Base-by-base conservation (phyloP, 1,140 invertebrate species). In the Lordiphosa clarofinis region DNA sequence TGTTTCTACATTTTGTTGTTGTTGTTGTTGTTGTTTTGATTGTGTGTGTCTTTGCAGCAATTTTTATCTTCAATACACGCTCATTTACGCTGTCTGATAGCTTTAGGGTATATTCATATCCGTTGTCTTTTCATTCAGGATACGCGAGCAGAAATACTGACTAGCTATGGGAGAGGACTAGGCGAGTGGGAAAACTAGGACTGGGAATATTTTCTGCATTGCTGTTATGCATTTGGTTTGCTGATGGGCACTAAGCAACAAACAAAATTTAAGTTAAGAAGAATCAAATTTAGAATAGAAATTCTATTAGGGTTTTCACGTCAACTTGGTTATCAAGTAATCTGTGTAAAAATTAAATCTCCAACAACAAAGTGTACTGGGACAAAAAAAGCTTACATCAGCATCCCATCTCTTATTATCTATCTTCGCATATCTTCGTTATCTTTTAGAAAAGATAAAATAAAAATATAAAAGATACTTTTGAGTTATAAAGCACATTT, bases 61-160 rank as follows among this genome's bases (percentile, higher is more conserved):
- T 69, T 79, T 86, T 71, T 68, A 73, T 75, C 71, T 75, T 62
- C 67, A 86, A 60, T 79, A 75, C 68, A 86, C 81, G 81, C 81
- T 79, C 79, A 86, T 86, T 79, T 79, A 69, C 81, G 64, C 81
- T 64, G 79, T 86, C 81, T 86, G 81, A 79, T 73, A 59, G 79
- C 79, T 78, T 73, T 54, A 57, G 74, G 81, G 79, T 73, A 74
- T 78, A 78, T 74, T 74, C 79, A 86, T 86, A 86, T 86, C 79
- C 79, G 79, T 71, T 84, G 73, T 76, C 62, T 78, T 74, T 68
- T 52, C 39, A 46, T 36, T 24, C 37, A 38, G 46, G 44, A 65
- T 38, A 56, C 57, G 43, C 72, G 57, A 56, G 50, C 42, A 24
- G 62, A 46, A 33, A 43, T 67, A 52, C 59, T 46, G 57, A 55